These are phyloP conservation scores for Oligia strigilis DNA, from an alignment of 2,888 invertebrate genomes.

Conservation along the genomic window DNA sequence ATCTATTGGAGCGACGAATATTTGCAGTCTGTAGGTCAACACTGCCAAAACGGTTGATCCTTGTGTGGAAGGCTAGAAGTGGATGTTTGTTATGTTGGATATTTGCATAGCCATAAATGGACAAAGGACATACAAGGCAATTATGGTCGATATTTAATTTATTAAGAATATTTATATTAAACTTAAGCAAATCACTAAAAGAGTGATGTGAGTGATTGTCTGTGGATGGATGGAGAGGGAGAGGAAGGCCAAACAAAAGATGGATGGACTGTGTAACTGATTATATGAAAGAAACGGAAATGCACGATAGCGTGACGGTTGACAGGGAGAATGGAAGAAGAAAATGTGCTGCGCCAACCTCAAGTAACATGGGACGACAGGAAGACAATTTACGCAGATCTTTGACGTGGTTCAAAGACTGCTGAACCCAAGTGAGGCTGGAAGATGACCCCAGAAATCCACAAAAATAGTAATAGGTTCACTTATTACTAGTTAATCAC, in stretches of 20 bases:
- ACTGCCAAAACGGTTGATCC: constrained; percentile 42
- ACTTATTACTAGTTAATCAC: not conserved
- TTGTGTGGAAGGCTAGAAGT: constrained; percentile 42
- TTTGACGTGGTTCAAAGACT: constrained; percentile 5
- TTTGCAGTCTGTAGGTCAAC: constrained; percentile 52
- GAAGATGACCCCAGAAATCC: not conserved
- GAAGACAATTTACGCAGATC: not conserved
- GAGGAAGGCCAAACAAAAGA: not conserved
- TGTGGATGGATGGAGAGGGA: not conserved
- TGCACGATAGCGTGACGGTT: not conserved
- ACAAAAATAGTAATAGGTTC: not conserved
- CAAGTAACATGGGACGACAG: not conserved
- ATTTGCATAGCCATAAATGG: constrained; percentile 25
- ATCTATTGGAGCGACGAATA: constrained; percentile 28
- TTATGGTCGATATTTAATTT: not conserved
- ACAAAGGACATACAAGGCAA: not conserved
- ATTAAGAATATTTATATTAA: constrained; percentile 6
- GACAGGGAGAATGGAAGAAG: not conserved
- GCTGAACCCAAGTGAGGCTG: not conserved
- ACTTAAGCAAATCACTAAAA: not conserved
- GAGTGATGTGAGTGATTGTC: not conserved
- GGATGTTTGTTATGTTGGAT: not conserved
- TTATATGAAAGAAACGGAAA: not conserved
- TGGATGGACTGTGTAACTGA: not conserved
- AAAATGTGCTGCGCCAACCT: too few species aligned